Conservation (phyloP, 2,888 invertebrate species). For the Matsumyia berberina region DNA sequence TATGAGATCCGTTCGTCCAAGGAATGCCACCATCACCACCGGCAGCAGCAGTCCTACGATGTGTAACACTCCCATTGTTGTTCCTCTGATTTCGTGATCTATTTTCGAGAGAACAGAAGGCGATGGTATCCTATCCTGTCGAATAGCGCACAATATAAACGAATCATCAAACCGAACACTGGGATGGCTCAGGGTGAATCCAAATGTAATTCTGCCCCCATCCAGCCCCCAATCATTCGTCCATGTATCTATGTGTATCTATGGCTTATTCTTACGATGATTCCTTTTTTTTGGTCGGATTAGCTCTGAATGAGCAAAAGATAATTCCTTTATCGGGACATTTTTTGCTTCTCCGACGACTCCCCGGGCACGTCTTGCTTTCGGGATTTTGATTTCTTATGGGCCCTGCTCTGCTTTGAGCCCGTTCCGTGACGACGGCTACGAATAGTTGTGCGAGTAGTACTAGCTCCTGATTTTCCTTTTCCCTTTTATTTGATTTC, state of each 20-base stretch:
- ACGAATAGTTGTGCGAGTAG: constrained; percentile 45
- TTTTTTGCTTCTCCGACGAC: not conserved
- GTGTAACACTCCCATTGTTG: constrained; percentile 57
- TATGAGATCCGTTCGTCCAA: constrained; percentile 59
- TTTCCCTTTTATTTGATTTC: constrained; percentile 70
- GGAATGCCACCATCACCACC: constrained; percentile 29
- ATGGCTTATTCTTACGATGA: constrained; percentile 50
- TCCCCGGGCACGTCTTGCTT: constrained; percentile 15
- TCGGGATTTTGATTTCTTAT: constrained; percentile 33
- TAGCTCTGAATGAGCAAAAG: constrained; percentile 74
- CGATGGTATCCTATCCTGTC: constrained; percentile 47
- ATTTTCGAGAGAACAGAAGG: constrained; percentile 48
- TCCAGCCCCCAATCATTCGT: constrained; percentile 19
- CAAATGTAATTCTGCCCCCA: constrained; percentile 59
- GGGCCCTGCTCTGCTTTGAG: constrained; percentile 11
- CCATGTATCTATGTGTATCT: constrained; percentile 6
- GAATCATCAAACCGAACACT: constrained; percentile 56
- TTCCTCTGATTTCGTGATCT: constrained; percentile 63
- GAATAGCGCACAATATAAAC: constrained; percentile 44
- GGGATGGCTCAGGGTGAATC: constrained; percentile 56
- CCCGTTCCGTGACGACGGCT: not conserved
- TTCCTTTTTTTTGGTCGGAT: constrained; percentile 59
- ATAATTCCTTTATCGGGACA: constrained; percentile 74
- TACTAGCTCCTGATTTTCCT: constrained; percentile 63
- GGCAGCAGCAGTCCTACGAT: not conserved